Conservation (phyloP, 2,888 invertebrate species). For the Poecilus cupreus region DNA sequence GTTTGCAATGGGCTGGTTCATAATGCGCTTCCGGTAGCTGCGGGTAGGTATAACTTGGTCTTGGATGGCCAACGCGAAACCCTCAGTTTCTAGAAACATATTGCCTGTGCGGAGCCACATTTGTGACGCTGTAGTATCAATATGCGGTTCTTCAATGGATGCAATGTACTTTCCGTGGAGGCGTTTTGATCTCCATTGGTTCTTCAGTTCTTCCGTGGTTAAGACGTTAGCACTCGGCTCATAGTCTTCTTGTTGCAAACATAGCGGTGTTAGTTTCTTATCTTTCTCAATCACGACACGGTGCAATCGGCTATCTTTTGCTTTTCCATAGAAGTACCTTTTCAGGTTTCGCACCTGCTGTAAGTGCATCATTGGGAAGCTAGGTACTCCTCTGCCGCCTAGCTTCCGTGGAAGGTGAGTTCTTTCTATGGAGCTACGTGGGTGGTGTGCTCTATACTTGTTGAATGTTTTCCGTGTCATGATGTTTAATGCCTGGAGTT, state of each 20-base stretch:
- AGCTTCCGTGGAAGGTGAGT: background rate
- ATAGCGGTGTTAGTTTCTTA: no score
- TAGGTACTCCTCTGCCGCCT: no score
- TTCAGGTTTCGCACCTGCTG: background rate
- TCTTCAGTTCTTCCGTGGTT: no score
- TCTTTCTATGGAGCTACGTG: background rate
- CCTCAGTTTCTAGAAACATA: background rate
- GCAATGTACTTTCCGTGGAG: no score
- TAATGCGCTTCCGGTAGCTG: background rate
- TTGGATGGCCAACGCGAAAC: background rate
- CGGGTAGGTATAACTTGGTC: background rate
- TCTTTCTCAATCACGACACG: no score
- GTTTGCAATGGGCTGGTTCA: background rate
- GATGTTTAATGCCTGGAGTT: background rate
- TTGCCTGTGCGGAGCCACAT: background rate
- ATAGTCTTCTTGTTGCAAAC: no score
- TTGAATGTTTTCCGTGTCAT: background rate
- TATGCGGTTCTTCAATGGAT: no score
- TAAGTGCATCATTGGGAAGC: background rate
- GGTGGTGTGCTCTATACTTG: background rate
- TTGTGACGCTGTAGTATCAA: no score
- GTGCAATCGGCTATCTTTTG: background rate
- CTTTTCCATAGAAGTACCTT: background rate
- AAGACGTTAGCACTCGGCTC: no score
- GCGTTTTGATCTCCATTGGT: no score